Conservation (phyloP, 1,140 invertebrate species). For the Varroa destructor region DNA sequence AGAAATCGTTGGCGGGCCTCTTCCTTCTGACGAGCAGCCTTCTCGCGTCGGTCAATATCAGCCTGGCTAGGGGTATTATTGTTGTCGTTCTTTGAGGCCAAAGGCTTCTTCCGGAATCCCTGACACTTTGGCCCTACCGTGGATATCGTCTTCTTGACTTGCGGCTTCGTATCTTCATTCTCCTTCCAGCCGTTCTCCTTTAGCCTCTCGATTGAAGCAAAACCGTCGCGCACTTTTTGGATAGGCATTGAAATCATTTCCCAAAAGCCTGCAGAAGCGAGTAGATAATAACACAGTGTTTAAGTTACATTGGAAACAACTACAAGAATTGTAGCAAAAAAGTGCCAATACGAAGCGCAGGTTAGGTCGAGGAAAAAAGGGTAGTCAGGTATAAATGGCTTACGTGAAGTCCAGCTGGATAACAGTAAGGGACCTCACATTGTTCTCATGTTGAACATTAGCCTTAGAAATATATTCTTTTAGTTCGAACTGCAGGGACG, state of each 20-base stretch:
- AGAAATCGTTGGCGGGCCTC: constrained; percentile 9
- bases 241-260: constrained; percentile 19
- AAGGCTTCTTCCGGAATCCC: not conserved
- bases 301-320: no score
- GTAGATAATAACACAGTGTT: no score
- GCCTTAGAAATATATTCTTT: no score
- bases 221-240: constrained; percentile 10
- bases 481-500: no score
- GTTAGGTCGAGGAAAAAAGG: no score
- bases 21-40: not conserved
- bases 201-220: constrained; percentile 4
- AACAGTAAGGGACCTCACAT: no score
- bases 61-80: not conserved
- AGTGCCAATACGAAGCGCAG: no score
- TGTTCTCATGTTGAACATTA: no score
- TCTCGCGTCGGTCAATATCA: no score
- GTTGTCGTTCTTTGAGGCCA: constrained; percentile 22
- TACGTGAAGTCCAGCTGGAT: no score
- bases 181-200: constrained; percentile 23
- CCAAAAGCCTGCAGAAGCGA: not conserved
- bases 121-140: not conserved
- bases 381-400: no score
- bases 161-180: not conserved
- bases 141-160: not conserved
- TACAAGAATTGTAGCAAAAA: no score